Conservation (phyloP, 1,140 invertebrate genomes). For the Bombyx mandarina region DNA sequence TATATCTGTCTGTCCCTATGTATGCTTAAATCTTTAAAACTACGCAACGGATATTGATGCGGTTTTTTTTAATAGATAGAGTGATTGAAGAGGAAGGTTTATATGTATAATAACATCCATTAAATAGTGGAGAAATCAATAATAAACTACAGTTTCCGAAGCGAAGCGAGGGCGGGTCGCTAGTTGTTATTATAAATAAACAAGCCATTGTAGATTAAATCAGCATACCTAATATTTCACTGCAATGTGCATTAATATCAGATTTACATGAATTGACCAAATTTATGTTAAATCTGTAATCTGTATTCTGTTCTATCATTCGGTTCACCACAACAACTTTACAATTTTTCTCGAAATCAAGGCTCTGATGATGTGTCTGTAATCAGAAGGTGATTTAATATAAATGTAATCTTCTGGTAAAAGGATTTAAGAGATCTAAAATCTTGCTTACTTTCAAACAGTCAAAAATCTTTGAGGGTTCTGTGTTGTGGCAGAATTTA, state of each 20-base stretch:
- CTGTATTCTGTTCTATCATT: conserved; percentile 93
- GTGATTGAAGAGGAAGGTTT: too few relatives aligned
- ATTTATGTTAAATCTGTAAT: conserved; percentile 92
- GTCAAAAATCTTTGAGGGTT: conserved; percentile 78
- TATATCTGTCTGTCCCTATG: too few relatives aligned
- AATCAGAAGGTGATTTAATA: conserved; percentile 28
- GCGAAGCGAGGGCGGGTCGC: too few relatives aligned
- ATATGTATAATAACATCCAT: too few relatives aligned
- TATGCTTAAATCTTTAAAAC: too few relatives aligned
- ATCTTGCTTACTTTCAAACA: conserved; percentile 79
- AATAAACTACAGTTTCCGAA: too few relatives aligned
- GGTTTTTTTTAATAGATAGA: too few relatives aligned
- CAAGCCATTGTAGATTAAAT: conserved; percentile 1
- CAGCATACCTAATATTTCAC: conserved; percentile 74
- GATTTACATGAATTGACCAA: conserved; percentile 82
- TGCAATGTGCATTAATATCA: conserved; percentile 85
- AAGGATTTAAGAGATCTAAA: conserved; percentile 70
- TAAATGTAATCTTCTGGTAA: too few relatives aligned
- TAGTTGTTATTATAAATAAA: background rate
- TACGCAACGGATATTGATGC: too few relatives aligned
- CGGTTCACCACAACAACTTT: conserved; percentile 87
- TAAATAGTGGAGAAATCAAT: too few relatives aligned
- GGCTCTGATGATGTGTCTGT: conserved; percentile 83
- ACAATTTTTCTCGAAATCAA: conserved; percentile 88
- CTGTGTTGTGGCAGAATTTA: conserved; percentile 81